Percentiles rank a stretch among this genome's conserved stretches.
These are phyloP conservation scores for Labia minor DNA, from an alignment of 2,888 invertebrate genomes.

Conservation along the genomic window DNA sequence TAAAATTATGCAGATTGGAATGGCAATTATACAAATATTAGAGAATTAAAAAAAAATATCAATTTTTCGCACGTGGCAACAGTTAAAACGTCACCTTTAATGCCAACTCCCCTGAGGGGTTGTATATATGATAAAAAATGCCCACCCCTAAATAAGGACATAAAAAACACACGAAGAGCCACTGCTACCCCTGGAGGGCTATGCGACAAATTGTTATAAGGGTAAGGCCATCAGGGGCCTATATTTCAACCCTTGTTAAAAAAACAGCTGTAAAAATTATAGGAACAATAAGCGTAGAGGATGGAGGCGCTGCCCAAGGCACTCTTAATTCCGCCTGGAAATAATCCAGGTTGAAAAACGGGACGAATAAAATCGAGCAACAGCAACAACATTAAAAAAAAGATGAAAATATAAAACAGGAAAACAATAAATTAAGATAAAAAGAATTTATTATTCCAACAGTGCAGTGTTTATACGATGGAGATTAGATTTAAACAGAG, in stretches of 20 bases:
- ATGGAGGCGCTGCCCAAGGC: not conserved
- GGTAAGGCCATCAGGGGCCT: slow-evolving; percentile 2
- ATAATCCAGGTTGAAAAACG: slow-evolving; percentile 2
- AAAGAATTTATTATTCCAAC: slow-evolving; percentile 7
- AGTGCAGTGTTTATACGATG: slow-evolving; percentile 7
- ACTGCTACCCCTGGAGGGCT: not conserved
- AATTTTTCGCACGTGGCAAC: not conserved
- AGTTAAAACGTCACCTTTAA: slow-evolving; percentile 8
- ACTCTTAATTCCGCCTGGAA: not conserved
- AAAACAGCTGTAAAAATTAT: slow-evolving; percentile 5
- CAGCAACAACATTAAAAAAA: not conserved
- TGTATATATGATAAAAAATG: not conserved
- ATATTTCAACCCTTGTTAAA: slow-evolving; percentile 13
- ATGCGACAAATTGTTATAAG: slow-evolving; percentile 8
- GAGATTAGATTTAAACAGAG: slow-evolving; percentile 13
- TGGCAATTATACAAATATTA: no score
- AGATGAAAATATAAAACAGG: slow-evolving; percentile 8
- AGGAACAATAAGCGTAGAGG: not conserved
- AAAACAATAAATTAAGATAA: slow-evolving; percentile 13
- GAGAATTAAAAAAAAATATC: not conserved
- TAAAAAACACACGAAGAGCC: not conserved
- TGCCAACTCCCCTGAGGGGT: not conserved
- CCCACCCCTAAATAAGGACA: slow-evolving; percentile 2
- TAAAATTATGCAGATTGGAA: no score
- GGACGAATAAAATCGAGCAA: not conserved